These are phyloP conservation scores for Hirundichthys speculiger DNA, from an alignment of 2,113 vertebrate genomes.

Conservation along the genomic window DNA sequence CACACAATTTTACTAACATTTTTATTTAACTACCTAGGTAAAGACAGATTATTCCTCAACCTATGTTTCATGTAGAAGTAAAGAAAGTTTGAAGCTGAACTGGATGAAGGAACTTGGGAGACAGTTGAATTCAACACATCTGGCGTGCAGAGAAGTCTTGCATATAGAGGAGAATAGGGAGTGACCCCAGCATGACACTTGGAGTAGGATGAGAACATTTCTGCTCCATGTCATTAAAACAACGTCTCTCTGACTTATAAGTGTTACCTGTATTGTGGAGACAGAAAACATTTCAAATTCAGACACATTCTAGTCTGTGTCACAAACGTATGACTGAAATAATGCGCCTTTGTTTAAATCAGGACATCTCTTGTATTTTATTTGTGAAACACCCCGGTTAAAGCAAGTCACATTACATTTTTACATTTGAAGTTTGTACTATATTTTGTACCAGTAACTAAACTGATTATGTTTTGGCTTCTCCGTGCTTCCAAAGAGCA, in stretches of 20 bases:
- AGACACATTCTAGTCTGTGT: background rate
- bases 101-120: conserved; percentile 8
- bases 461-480: background rate
- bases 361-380: background rate
- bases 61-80: conserved; percentile 20
- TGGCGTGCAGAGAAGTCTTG: conserved; percentile 16
- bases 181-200: conserved; percentile 4
- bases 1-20: background rate
- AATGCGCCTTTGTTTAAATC: background rate
- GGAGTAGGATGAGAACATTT: conserved; percentile 5
- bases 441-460: background rate
- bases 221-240: background rate
- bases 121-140: conserved; percentile 24
- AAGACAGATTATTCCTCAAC: conserved; percentile 8
- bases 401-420: background rate
- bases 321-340: background rate
- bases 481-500: background rate
- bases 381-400: background rate
- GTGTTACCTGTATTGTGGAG: conserved; percentile 18
- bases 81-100: conserved; percentile 15
- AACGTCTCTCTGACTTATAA: conserved; percentile 9
- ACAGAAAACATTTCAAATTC: background rate
- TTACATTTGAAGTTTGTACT: background rate
- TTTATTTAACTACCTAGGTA: conserved; percentile 9
- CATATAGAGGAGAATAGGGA: conserved; percentile 16